Conservation (phyloP, 2,113 vertebrate species). For the Takifugu bimaculatus region DNA sequence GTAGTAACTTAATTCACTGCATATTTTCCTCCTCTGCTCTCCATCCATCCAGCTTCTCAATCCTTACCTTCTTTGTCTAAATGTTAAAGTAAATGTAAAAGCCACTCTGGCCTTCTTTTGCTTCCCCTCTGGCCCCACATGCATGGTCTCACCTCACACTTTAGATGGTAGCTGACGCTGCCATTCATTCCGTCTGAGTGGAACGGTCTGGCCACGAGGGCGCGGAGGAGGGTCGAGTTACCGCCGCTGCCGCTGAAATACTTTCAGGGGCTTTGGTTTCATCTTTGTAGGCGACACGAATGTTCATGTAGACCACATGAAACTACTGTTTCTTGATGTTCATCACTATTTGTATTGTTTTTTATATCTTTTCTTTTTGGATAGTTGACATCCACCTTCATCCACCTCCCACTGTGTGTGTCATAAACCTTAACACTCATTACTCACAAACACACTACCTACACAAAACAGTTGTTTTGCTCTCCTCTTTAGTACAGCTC, state of each 20-base stretch:
- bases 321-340: background rate
- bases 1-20: background rate
- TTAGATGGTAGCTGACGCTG: slow-evolving; percentile 64
- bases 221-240: slow-evolving; percentile 48
- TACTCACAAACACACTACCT: slow-evolving; percentile 4
- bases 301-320: slow-evolving; percentile 19
- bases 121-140: background rate
- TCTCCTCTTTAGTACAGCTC: slow-evolving; percentile 20
- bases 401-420: slow-evolving; percentile 16
- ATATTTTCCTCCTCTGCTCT: background rate
- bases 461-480: slow-evolving; percentile 25
- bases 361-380: background rate
- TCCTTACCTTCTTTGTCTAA: slow-evolving; percentile 24
- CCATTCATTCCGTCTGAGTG: slow-evolving; percentile 50
- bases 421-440: slow-evolving; percentile 16
- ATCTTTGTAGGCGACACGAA: slow-evolving; percentile 34
- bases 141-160: slow-evolving; percentile 20
- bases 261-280: slow-evolving; percentile 31
- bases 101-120: slow-evolving; percentile 46
- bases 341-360: background rate
- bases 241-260: slow-evolving; percentile 47
- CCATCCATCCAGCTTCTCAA: slow-evolving; percentile 6
- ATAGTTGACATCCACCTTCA: slow-evolving; percentile 6
- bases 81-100: slow-evolving; percentile 25
- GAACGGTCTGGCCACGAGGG: slow-evolving; percentile 19